A percentile compares a stretch with the other conserved stretches of the same genome.
These are phyloP conservation scores for Leiothrix lutea DNA, from an alignment of 2,113 vertebrate species.

Conservation along the genomic window DNA sequence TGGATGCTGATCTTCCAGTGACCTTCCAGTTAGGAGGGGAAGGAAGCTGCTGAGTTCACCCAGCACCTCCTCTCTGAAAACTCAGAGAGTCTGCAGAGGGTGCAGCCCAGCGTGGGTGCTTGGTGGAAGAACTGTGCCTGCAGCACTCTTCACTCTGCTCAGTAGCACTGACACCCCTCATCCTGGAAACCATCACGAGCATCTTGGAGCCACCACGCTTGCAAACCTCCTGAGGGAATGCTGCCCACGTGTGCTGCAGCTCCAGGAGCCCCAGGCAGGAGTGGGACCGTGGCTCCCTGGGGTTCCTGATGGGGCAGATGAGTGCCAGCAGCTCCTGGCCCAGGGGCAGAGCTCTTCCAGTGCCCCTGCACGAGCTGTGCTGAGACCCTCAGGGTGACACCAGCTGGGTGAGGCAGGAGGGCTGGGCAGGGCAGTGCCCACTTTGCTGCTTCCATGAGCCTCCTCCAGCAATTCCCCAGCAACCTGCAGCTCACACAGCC, in stretches of 20 bases:
- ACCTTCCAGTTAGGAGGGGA: not conserved
- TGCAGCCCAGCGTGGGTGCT: not conserved
- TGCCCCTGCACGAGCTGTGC: not conserved
- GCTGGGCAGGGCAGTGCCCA: fast-evolving
- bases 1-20: not conserved
- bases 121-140: not conserved
- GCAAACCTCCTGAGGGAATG: not conserved
- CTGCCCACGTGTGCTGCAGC: not conserved
- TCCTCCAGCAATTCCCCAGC: not conserved
- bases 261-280: not conserved
- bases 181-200: slow-evolving; percentile 25
- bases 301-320: not conserved
- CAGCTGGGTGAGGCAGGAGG: not conserved
- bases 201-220: not conserved
- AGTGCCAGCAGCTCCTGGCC: not conserved
- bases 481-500: not conserved
- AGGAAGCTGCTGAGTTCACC: not conserved
- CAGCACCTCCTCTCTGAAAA: not conserved
- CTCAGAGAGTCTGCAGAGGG: not conserved
- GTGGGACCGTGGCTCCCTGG: not conserved
- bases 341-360: not conserved
- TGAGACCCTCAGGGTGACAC: not conserved
- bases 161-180: slow-evolving; percentile 8
- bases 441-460: not conserved
- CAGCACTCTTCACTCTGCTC: not conserved